These are phyloP conservation scores for Ectobius pallidus DNA, from an alignment of 2,888 invertebrate genomes.

Conservation along the genomic window DNA sequence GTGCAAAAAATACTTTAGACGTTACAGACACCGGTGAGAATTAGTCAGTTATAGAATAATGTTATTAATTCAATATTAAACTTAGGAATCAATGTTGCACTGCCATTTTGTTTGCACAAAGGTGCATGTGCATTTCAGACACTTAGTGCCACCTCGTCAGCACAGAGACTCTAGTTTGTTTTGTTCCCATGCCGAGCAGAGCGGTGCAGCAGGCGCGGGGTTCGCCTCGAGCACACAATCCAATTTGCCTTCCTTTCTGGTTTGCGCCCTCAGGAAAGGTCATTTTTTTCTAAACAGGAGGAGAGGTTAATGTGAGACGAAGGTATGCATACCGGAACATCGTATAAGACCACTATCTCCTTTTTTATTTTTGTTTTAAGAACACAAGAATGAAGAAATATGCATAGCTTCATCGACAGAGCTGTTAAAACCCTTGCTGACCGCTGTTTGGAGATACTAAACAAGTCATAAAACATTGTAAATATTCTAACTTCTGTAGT, in stretches of 20 bases:
- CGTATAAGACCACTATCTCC: too few relatives aligned
- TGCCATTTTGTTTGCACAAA: too few relatives aligned
- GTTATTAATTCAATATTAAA: too few relatives aligned
- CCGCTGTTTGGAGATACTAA: not conserved
- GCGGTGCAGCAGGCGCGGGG: not conserved
- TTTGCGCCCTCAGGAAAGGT: slow-evolving; percentile 21
- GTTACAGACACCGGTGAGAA: too few relatives aligned
- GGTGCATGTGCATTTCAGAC: too few relatives aligned
- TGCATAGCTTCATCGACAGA: slow-evolving; percentile 1
- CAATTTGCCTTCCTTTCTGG: slow-evolving; percentile 26
- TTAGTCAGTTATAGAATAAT: too few relatives aligned
- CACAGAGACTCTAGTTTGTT: too few relatives aligned
- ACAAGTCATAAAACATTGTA: not conserved
- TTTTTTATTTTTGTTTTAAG: too few relatives aligned
- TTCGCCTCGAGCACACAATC: slow-evolving; percentile 14
- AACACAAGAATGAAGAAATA: slow-evolving; percentile 9
- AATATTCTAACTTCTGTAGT: too few relatives aligned
- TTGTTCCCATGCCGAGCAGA: not conserved
- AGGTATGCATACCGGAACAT: slow-evolving; percentile 16
- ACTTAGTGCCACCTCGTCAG: too few relatives aligned
- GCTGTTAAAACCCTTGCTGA: not conserved
- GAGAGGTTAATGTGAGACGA: not conserved
- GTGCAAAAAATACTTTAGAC: too few relatives aligned
- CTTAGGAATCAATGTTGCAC: too few relatives aligned
- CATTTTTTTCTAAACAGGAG: not conserved